phyloP scores from a whole-genome alignment of 1,140 invertebrate species.

The Eciton burchellii region DNA sequence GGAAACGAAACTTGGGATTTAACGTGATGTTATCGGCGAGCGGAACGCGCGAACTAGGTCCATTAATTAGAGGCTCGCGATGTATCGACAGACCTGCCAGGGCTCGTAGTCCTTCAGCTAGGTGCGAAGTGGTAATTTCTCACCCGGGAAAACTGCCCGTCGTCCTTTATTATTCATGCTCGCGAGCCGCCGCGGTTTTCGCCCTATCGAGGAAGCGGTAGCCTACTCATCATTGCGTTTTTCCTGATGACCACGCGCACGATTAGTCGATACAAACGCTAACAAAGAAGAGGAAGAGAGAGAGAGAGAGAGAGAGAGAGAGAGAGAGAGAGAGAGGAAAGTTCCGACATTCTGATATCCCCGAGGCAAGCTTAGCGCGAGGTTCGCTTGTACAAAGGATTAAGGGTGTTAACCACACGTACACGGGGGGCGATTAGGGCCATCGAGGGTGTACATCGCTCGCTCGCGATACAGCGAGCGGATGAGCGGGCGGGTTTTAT shows the following conservation, averaged over 20 bases:
- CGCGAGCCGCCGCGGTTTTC: constrained; percentile 22
- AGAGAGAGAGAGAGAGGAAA: constrained; percentile 12
- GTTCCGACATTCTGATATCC: constrained; percentile 60
- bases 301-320: neutral
- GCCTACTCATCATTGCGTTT: neutral
- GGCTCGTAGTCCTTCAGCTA: constrained; percentile 27
- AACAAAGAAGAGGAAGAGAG: constrained; percentile 11
- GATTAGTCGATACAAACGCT: constrained; percentile 34
- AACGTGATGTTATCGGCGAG: constrained; percentile 58
- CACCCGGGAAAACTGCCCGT: constrained; percentile 40
- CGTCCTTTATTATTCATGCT: constrained; percentile 42
- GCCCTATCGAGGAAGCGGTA: constrained; percentile 2
- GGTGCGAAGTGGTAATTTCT: constrained; percentile 47
- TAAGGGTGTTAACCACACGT: constrained; percentile 60
- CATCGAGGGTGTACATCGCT: constrained; percentile 58
- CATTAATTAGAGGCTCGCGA: constrained; percentile 49
- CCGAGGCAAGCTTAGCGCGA: constrained; percentile 45
- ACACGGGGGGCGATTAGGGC: constrained; percentile 50
- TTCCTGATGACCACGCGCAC: neutral
- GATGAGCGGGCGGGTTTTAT: constrained; percentile 32
- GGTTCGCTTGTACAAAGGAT: constrained; percentile 59
- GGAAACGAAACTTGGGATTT: constrained; percentile 42
- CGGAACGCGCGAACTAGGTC: constrained; percentile 49
- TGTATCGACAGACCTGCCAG: constrained; percentile 61
- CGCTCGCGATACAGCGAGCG: constrained; percentile 29